Evolutionary conservation across 2,797 vertebrate genomes (phyloP).

Genomic region (Betta splendens): DNA sequence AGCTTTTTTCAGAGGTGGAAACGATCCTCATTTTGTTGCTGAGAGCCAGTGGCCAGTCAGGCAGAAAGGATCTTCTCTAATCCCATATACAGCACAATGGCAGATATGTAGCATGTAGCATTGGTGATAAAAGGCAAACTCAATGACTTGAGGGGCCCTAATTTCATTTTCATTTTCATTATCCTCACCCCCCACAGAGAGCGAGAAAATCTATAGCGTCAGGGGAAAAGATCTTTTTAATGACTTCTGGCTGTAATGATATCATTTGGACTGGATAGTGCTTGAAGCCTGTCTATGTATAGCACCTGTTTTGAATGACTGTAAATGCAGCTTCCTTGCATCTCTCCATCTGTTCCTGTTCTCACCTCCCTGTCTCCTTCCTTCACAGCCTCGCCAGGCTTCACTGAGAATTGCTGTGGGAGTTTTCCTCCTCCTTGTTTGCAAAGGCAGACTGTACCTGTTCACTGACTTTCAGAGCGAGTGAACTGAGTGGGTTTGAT

Average conservation of each 20-base stretch:
- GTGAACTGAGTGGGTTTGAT: slow-evolving; percentile 72
- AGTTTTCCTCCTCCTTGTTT: slow-evolving; percentile 71
- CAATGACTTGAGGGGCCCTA: slow-evolving; percentile 68
- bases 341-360: slow-evolving; percentile 81
- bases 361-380: slow-evolving; percentile 72
- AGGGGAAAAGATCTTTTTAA: slow-evolving; percentile 55
- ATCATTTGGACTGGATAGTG: slow-evolving; percentile 64
- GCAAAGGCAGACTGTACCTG: slow-evolving; percentile 67
- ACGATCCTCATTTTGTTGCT: slow-evolving; percentile 63
- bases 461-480: slow-evolving; percentile 70
- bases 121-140: slow-evolving; percentile 70
- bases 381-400: slow-evolving; percentile 52
- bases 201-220: slow-evolving; percentile 55
- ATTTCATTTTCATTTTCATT: slow-evolving; percentile 63
- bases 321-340: slow-evolving; percentile 61
- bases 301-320: slow-evolving; percentile 70
- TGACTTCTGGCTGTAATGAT: slow-evolving; percentile 69
- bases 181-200: slow-evolving; percentile 50
- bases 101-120: slow-evolving; percentile 60
- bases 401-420: slow-evolving; percentile 71
- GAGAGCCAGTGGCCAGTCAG: slow-evolving; percentile 64
- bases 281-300: slow-evolving; percentile 63
- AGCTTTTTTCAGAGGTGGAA: slow-evolving; percentile 66
- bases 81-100: slow-evolving; percentile 68
- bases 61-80: slow-evolving; percentile 75